Evolutionary conservation across 2,888 invertebrate species (phyloP).

Genomic region (Lepidochitona cinerea): DNA sequence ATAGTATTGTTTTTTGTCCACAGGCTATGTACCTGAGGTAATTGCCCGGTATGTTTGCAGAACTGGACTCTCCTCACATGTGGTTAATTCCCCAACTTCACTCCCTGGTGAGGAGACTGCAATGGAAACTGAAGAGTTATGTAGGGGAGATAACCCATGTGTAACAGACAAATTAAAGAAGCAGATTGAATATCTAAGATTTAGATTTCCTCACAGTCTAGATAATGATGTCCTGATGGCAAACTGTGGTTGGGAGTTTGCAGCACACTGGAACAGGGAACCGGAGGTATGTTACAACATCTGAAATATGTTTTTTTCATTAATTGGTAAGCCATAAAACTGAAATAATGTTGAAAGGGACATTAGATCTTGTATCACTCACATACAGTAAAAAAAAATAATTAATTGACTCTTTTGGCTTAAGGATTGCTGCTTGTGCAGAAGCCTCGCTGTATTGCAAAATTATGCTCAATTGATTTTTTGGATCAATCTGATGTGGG

Average conservation of each 20-base stretch:
- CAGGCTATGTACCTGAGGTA: constrained; percentile 90
- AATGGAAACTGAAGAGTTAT: not conserved
- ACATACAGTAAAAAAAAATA: too few relatives aligned
- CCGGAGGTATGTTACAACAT: constrained; percentile 52
- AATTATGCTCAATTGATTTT: too few relatives aligned
- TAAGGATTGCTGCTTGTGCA: too few relatives aligned
- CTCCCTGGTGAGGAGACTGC: not conserved
- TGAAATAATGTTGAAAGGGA: too few relatives aligned
- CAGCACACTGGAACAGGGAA: constrained; percentile 88
- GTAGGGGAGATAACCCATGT: not conserved
- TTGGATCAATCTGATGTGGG: too few relatives aligned
- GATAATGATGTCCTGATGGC: constrained; percentile 84
- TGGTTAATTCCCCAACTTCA: not conserved
- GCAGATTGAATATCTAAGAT: constrained; percentile 53
- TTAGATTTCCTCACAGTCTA: constrained; percentile 90
- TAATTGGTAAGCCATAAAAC: too few relatives aligned
- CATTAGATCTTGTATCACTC: too few relatives aligned
- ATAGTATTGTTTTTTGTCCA: constrained; percentile 76
- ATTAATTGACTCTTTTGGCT: too few relatives aligned
- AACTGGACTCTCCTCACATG: constrained; percentile 73
- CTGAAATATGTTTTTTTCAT: too few relatives aligned
- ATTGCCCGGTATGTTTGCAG: constrained; percentile 89
- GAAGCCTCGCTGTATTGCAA: too few relatives aligned
- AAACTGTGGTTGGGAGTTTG: constrained; percentile 93
- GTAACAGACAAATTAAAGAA: constrained; percentile 31